These are phyloP conservation scores for Hippocampus guttulatus DNA, from an alignment of 2,113 vertebrate genomes.

Conservation along the genomic window DNA sequence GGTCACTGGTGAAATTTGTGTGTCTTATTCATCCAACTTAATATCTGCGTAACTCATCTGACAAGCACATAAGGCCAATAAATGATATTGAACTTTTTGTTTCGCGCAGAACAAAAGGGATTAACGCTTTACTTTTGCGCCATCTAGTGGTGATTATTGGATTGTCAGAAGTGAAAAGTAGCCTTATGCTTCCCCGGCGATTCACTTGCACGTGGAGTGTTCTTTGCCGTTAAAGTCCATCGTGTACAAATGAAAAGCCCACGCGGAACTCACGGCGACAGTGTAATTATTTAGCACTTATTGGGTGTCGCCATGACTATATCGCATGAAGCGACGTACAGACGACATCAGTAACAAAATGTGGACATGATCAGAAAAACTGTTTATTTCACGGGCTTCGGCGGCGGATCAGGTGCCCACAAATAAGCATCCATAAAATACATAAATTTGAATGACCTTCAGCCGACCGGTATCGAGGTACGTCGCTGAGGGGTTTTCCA, in stretches of 20 bases:
- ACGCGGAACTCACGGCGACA: neutral
- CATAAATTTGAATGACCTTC: slow-evolving; percentile 48
- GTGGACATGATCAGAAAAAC: neutral
- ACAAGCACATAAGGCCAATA: too few relatives aligned
- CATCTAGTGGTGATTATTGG: neutral
- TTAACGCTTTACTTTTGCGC: neutral
- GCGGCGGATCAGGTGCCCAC: neutral
- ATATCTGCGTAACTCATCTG: too few relatives aligned
- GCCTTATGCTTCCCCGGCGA: neutral
- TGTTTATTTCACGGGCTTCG: neutral
- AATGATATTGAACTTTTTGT: too few relatives aligned
- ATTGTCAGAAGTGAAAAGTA: neutral
- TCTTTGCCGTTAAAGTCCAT: neutral
- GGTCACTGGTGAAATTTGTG: too few relatives aligned
- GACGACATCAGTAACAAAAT: neutral
- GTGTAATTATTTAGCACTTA: neutral
- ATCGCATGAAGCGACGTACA: neutral
- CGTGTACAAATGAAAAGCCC: neutral
- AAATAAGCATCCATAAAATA: neutral
- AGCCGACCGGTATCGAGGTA: slow-evolving; percentile 55
- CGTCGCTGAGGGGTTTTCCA: slow-evolving; percentile 61
- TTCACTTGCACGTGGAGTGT: too few relatives aligned
- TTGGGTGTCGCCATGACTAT: neutral
- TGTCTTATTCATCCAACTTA: too few relatives aligned
- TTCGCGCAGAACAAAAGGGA: neutral